These are phyloP conservation scores for Bilobella aurantiaca DNA, from an alignment of 1,140 invertebrate species.

Conservation along the genomic window DNA sequence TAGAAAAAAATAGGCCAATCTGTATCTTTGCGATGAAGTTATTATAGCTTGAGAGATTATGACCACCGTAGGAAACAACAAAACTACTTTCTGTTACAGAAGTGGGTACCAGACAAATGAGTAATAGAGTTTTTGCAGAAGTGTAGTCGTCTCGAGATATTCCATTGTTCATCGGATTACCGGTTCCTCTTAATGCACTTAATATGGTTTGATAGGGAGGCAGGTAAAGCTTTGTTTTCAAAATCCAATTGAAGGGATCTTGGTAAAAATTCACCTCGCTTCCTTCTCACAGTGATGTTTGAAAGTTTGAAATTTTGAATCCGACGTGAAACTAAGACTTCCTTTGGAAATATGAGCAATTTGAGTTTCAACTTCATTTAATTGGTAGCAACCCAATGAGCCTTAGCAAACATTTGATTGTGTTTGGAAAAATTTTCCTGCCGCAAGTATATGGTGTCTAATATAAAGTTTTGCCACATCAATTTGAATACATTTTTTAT, in stretches of 20 bases:
- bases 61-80: not conserved
- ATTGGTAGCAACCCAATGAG: not conserved
- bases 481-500: not conserved
- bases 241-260: not conserved
- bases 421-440: not conserved
- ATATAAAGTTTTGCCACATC: not conserved
- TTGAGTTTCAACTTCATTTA: not conserved
- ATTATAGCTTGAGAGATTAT: not conserved
- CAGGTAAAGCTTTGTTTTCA: not conserved
- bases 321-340: not conserved
- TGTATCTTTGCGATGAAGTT: not conserved
- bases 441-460: not conserved
- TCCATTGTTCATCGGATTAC: not conserved
- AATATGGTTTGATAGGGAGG: not conserved
- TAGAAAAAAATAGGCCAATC: not conserved
- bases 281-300: too few relatives aligned
- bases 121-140: not conserved
- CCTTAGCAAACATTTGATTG: not conserved
- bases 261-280: not conserved
- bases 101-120: not conserved
- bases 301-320: not conserved
- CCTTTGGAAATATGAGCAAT: not conserved
- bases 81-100: not conserved
- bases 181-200: not conserved
- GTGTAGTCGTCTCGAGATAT: not conserved